A percentile compares a stretch with the other conserved stretches of the same genome.
phyloP scores from a whole-genome alignment of 2,113 vertebrate species.

The Pangasianodon hypophthalmus region DNA sequence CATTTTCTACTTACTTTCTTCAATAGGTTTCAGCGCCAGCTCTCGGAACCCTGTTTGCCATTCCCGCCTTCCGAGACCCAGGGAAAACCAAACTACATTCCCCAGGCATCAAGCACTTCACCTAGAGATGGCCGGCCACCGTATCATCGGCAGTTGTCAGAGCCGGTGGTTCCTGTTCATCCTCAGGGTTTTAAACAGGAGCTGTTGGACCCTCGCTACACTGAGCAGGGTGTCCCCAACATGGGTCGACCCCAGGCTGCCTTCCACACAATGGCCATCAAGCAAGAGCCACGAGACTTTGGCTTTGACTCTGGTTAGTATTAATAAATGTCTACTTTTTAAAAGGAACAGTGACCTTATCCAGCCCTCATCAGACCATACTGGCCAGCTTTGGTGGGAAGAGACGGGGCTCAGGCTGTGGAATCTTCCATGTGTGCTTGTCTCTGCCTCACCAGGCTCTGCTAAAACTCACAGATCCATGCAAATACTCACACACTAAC shows the following conservation, averaged over 20 bases:
- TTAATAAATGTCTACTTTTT: neutral
- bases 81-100: constrained; percentile 77
- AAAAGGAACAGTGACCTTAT: neutral
- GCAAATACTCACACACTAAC: constrained; percentile 36
- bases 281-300: constrained; percentile 94
- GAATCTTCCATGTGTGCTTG: constrained; percentile 64
- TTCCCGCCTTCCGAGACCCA: constrained; percentile 71
- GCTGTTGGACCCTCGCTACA: constrained; percentile 85
- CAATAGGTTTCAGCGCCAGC: constrained; percentile 90
- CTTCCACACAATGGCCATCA: constrained; percentile 91
- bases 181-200: constrained; percentile 94
- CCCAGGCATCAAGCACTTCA: constrained; percentile 71
- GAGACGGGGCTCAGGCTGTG: constrained; percentile 39
- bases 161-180: constrained; percentile 83
- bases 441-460: constrained; percentile 6
- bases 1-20: neutral
- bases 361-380: neutral
- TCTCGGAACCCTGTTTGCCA: constrained; percentile 86
- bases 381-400: constrained; percentile 28
- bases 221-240: constrained; percentile 82
- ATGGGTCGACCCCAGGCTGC: constrained; percentile 72
- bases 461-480: constrained; percentile 21
- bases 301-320: constrained; percentile 93
- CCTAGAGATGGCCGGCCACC: constrained; percentile 80
- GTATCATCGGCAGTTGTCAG: constrained; percentile 93